Base-by-base conservation (phyloP, 2,797 vertebrate species). In the Halcyon badia region DNA sequence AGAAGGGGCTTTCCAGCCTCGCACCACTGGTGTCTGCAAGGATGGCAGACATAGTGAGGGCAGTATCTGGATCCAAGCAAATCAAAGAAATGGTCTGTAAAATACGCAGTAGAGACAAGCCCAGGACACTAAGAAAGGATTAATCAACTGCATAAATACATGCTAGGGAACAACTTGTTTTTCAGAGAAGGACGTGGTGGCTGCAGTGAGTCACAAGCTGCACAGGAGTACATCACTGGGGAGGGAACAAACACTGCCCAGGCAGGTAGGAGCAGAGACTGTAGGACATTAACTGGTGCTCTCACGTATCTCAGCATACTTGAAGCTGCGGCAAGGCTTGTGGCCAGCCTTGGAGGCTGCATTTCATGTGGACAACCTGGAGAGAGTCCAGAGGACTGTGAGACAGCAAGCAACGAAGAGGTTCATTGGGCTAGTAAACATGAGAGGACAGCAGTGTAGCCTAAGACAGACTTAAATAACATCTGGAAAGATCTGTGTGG, bases 21-120 rank as follows among this genome's bases (percentile, higher is more conserved):
- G 0, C 25, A 6, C 7, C n/a, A 12, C 49, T 0, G 0, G 24
- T 0, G 6, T 73, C 87, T 62, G 28, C 14, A 6, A 10, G 58
- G 31, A 16, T 11, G 44, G 60, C 39, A 20, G 64, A 69, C n/a
- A 54, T 17, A 19, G 42, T 0, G 0, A 75, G 25, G 48, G 33
- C 91, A 79, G 39, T 0, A 6, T 39, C 70, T 0, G 0, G 5
- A 31, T 61, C 57, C 31, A 68, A 1, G 2, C 42, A n/a, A 35
- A 14, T 28, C 0, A 0, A 54, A 92, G 62, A 72, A 82, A 65
- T 11, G 14, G 33, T 12, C 54, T 42, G n/a, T 30, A 31, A 49
- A 72, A 56, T 70, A 1, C 73, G 83, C 51, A 20, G 48, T 1
- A 21, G 30, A 61, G 64, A 58, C 44, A 79, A 72, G 41, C 41